Evolutionary conservation across 2,888 invertebrate genomes (phyloP).

Genomic region (Thyatira batis): DNA sequence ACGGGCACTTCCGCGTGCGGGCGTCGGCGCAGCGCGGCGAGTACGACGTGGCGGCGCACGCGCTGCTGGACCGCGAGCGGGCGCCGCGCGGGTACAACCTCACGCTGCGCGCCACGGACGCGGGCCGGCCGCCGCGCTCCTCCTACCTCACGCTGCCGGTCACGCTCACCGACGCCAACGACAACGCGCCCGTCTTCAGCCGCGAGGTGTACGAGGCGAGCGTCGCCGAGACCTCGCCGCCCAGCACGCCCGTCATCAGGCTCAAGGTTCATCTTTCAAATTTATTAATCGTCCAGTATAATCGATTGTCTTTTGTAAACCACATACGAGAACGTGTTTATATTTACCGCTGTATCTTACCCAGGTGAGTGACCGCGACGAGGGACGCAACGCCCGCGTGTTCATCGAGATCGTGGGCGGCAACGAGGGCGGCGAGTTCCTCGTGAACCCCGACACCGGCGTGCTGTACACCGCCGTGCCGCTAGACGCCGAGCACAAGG

Average conservation of each 20-base stretch:
- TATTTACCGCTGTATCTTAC: too few relatives aligned
- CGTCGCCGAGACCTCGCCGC: constrained; percentile 93
- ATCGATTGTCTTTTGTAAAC: too few relatives aligned
- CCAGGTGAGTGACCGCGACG: constrained; percentile 88
- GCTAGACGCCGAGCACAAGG: constrained; percentile 92
- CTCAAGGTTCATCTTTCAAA: constrained; percentile 82
- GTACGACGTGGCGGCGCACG: constrained; percentile 90
- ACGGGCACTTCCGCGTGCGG: constrained; percentile 91
- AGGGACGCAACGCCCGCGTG: constrained; percentile 91
- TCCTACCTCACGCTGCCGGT: constrained; percentile 92
- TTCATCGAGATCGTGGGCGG: constrained; percentile 95
- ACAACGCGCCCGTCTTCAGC: constrained; percentile 93
- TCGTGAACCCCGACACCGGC: constrained; percentile 93
- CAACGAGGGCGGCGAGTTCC: constrained; percentile 94
- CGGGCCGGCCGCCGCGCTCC: constrained; percentile 89
- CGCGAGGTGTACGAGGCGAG: constrained; percentile 93
- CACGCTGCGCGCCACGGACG: constrained; percentile 92
- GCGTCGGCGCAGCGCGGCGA: constrained; percentile 85
- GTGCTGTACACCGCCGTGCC: constrained; percentile 92
- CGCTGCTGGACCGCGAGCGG: constrained; percentile 89
- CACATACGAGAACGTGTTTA: too few relatives aligned
- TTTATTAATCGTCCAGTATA: too few relatives aligned
- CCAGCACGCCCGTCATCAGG: constrained; percentile 93
- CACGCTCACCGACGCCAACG: constrained; percentile 90
- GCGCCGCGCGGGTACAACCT: constrained; percentile 93